phyloP scores from a whole-genome alignment of 2,888 invertebrate species.

The Habroteleia sp. region DNA sequence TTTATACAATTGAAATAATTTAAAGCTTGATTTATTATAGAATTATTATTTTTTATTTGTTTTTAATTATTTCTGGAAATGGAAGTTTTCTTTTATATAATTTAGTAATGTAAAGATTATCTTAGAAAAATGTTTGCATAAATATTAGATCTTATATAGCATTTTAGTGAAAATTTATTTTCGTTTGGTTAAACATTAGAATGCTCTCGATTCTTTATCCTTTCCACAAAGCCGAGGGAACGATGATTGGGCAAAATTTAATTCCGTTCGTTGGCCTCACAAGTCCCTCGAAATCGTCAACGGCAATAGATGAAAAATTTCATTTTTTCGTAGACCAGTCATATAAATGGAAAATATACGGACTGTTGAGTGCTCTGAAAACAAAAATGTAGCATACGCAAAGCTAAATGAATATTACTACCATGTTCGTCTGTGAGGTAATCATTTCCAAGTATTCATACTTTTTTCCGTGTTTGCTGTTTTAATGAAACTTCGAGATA shows the following conservation, averaged over 20 bases:
- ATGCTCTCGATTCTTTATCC: constrained; percentile 48
- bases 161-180: constrained; percentile 47
- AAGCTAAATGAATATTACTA: constrained; percentile 61
- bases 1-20: too few species aligned
- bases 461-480: constrained; percentile 24
- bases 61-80: too few species aligned
- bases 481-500: constrained; percentile 53
- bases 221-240: constrained; percentile 38
- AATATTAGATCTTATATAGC: constrained; percentile 25
- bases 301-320: constrained; percentile 58
- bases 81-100: too few species aligned
- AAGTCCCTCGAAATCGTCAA: constrained; percentile 57
- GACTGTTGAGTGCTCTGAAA: constrained; percentile 59
- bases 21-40: too few species aligned
- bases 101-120: too few species aligned
- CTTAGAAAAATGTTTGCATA: constrained; percentile 31
- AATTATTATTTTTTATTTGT: too few species aligned
- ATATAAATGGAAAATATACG: constrained; percentile 62
- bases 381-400: constrained; percentile 57
- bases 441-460: constrained; percentile 45
- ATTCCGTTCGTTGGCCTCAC: constrained; percentile 39
- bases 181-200: constrained; percentile 51
- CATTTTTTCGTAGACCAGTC: constrained; percentile 59
- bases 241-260: constrained; percentile 54
- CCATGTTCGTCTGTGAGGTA: constrained; percentile 50